Evolutionary conservation across 1,140 invertebrate species (phyloP).

Genomic region (Anagrus nilaparvatae): DNA sequence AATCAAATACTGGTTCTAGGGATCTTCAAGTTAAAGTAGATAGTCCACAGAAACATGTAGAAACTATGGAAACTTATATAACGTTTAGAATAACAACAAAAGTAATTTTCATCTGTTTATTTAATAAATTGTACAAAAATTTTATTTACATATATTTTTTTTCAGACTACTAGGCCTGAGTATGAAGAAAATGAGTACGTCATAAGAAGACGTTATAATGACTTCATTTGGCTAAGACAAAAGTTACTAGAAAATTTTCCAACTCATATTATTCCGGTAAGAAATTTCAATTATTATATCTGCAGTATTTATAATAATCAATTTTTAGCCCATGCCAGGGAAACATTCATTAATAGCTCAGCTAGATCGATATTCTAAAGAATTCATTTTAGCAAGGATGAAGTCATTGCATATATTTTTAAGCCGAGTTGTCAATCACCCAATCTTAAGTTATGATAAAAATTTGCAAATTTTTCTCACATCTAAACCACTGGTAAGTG

Average conservation of each 20-base stretch:
- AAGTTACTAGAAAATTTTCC: conserved; percentile 56
- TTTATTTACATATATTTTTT: conserved; percentile 12
- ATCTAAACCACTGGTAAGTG: conserved; percentile 51
- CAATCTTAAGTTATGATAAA: conserved; percentile 60
- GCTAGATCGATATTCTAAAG: conserved; percentile 63
- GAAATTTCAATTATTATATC: conserved; percentile 11
- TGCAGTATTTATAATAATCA: conserved; percentile 1
- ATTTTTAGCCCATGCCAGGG: conserved; percentile 57
- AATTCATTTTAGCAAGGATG: conserved; percentile 62
- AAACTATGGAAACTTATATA: conserved; percentile 65
- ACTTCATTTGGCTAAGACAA: conserved; percentile 63
- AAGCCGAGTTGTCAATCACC: conserved; percentile 54
- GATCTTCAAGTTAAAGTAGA: conserved; percentile 63
- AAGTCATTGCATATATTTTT: conserved; percentile 61
- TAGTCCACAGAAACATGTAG: conserved; percentile 68
- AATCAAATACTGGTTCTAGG: conserved; percentile 44
- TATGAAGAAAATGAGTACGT: conserved; percentile 57
- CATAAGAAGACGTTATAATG: conserved; percentile 63
- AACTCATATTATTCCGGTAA: conserved; percentile 60
- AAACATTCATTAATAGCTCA: conserved; percentile 62
- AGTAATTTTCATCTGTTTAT: conserved; percentile 30
- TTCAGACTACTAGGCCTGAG: conserved; percentile 53
- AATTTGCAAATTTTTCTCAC: conserved; percentile 60
- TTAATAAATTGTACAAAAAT: not conserved
- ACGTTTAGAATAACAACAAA: conserved; percentile 61